Base-by-base conservation (phyloP, 2,797 vertebrate genomes). In the Microctenopoma stevenorrisi region DNA sequence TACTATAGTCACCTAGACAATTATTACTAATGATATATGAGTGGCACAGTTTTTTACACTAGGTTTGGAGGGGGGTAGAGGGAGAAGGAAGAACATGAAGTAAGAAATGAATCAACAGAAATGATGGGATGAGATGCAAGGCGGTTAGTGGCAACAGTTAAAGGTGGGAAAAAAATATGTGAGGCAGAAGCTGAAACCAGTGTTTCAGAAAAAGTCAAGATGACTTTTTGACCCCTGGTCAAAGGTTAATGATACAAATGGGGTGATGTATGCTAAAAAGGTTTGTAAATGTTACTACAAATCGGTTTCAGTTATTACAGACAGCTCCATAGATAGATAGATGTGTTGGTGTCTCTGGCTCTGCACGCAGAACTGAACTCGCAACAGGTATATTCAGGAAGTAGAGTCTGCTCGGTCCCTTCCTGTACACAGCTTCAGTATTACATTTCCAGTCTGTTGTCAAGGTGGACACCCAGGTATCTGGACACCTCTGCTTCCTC, bases 1-100 rank as follows among this genome's bases (percentile, higher is more conserved):
- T 10, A 68, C 89, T 78, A 84, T 86, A 89, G 89, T 92, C 90
- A 93, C 90, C 90, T 88, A 88, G 81, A 91, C 88, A 92, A 93
- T 93, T 91, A 92, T 51, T 67, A 71, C 74, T 89, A 93, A 92
- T 93, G 90, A 91, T 91, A 89, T 89, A 90, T 33, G 78, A 71
- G 75, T 75, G 60, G 28, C 53, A 66, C 74, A 79, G 81, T 78
- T 72, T 81, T 87, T 77, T 74, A 76, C 68, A 53, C 47, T 25
- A n/a, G 40, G 35, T 66, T 37, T 44, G 43, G 16, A 26, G 14
- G 22, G 18, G 5, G 66, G 1, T 0, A 1, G 44, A 49, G n/a
- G 33, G 10, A 5, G 18, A 37, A 5, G 0, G 10, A 28, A 64
- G 40, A 61, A 73, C 37, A 46, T 4, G 22, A 72, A 61, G 57